Base-by-base conservation (phyloP, 2,797 vertebrate genomes). In the Mastacembelus armatus region DNA sequence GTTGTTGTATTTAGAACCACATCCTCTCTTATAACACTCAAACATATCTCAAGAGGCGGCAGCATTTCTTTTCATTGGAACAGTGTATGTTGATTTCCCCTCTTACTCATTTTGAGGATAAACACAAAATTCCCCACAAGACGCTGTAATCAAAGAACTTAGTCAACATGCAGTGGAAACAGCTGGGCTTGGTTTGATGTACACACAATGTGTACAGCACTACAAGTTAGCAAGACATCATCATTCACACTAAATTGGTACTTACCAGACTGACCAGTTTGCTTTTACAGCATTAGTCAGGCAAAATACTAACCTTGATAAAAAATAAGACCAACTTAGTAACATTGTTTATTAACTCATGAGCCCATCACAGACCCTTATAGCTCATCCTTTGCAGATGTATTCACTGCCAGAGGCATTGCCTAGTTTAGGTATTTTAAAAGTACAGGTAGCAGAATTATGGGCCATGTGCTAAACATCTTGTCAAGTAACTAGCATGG, bases 41-140 rank as follows among this genome's bases (percentile, higher is more conserved):
- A 47, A 42, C 2, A 36, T 2, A 0, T 22, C 4, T 15, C 40
- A 70, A 66, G 12, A 65, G 21, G 9, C 56, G 22, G 36, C 36
- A 48, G 14, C 2, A 15, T 39, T 58, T 77, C 24, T 70, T 48
- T 61, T 71, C 29, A 56, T 12, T 29, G 32, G 19, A 12, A 58
- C 56, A 52, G 9, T 36, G 22, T 14, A 24, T 16, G 10, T 22
- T 1, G 14, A 68, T 58, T 74, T 77, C 57, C 57, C 52, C 1
- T 26, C 54, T 65, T 54, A 47, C 45, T 51, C 56, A 69, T 63
- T 69, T 65, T 56, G 29, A 52, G 66, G 26, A 30, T 26, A 51
- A 66, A 69, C 52, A 50, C 27, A 49, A 74, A 82, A 56, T 64
- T 74, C 32, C 49, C 65, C 78, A 50, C 15, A 55, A 72, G 52